Base-by-base conservation (phyloP, 2,888 invertebrate species). In the Eledona agricola region DNA sequence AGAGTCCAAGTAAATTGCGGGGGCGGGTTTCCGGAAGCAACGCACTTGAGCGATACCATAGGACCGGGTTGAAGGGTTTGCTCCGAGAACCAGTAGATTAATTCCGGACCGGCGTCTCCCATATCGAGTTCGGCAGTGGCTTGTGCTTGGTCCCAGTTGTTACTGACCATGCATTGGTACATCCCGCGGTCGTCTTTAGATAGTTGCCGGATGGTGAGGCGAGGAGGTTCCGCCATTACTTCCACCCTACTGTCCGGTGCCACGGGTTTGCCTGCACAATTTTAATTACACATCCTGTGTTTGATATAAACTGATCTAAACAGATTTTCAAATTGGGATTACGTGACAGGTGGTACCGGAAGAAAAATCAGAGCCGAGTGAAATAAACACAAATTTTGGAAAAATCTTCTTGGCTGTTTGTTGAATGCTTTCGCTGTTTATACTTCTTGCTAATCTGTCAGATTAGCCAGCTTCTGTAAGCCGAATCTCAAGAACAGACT, bases 21-120 rank as follows among this genome's bases (percentile, higher is more conserved):
- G 35, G 92, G 89, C 3, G 96, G 96, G 77, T 93, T 95, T 35
- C 96, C 96, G 68, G 92, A 89, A n/a, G 94, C 94, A 55, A 91
- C 90, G 78, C 96, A 96, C 77, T 93, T 92, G 62, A 96, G 81
- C 10, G 94, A 93, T 32, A 95, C 90, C 58, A 90, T 89, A 17
- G 93, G 93, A 9, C 95, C 95, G 0, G 93, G 93, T 72, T 93
- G 93, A 54, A 95, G 79, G 4, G 93, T 94, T 77, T 93, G 93
- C 75, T 94, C 93, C 50, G 91, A 89, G 79, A 95, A 95, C 86
- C 90, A 91, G 80, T 93, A 92, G 63, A 89, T 85, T 66, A 94
- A 80, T 79, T 93, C 93, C 28, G 93, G 93, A 59, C 92, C 89
- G 22, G 93, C 90, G 77, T 93, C 93, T 62, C 93, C 91, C 68